Conservation (phyloP, 2,113 vertebrate species). For the Eurystomus gularis region DNA sequence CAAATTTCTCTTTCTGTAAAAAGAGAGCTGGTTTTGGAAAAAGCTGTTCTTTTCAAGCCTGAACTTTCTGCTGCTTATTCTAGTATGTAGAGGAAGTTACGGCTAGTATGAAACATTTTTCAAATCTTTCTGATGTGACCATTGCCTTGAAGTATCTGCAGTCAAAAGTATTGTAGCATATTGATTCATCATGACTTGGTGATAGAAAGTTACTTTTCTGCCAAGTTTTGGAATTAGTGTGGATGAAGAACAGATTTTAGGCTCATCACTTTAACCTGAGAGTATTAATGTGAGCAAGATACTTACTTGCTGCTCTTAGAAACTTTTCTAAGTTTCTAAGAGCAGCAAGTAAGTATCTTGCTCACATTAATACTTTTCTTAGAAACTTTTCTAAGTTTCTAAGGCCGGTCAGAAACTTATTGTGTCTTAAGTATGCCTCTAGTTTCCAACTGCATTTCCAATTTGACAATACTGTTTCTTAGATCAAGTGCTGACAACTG, state of each 20-base stretch:
- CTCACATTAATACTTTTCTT: too few relatives aligned
- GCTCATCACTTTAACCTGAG: not conserved
- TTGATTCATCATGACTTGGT: not conserved
- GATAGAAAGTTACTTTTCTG: not conserved
- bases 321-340: not conserved
- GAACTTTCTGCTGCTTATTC: not conserved
- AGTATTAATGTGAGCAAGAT: not conserved
- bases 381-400: too few relatives aligned
- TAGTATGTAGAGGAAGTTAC: not conserved
- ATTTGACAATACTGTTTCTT: not conserved
- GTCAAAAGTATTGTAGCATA: not conserved
- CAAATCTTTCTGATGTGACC: not conserved
- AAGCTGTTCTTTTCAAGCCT: not conserved
- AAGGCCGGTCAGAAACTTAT: not conserved
- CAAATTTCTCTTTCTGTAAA: not conserved
- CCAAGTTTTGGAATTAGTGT: not conserved
- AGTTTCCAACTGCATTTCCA: not conserved
- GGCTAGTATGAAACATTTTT: not conserved
- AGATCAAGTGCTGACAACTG: not conserved
- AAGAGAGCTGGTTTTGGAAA: not conserved
- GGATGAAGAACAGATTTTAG: not conserved
- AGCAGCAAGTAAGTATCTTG: too few relatives aligned
- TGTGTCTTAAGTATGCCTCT: not conserved
- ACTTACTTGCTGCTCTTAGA: not conserved
- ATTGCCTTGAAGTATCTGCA: not conserved